Conservation (phyloP, 53 echinoderm and acorn worm species). For the Paelopatides confundens region DNA sequence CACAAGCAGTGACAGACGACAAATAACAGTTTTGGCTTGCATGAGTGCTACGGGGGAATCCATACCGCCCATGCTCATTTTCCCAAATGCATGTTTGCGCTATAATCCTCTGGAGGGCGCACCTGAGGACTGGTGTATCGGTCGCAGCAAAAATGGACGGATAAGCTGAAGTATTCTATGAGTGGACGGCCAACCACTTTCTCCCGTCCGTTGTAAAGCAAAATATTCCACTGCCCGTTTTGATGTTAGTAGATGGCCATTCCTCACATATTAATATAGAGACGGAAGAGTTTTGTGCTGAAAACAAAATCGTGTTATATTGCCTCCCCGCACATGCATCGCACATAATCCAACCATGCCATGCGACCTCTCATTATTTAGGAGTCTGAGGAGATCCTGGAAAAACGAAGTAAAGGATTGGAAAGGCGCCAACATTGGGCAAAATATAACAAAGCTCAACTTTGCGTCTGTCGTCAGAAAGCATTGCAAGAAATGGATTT, state of each 20-base stretch:
- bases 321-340: conserved; percentile 63
- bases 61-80: conserved; percentile 33
- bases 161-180: too few relatives aligned
- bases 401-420: conserved; percentile 25
- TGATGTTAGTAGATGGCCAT: conserved; percentile 50
- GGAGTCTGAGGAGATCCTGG: conserved; percentile 44
- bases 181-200: conserved; percentile 54
- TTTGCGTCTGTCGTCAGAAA: conserved; percentile 63
- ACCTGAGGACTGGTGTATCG: conserved; percentile 36
- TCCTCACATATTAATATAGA: conserved; percentile 9
- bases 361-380: conserved; percentile 53
- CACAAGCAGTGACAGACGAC: not conserved
- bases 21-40: conserved; percentile 42
- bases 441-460: conserved; percentile 46
- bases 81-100: conserved; percentile 36
- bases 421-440: conserved; percentile 33
- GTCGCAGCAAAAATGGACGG: too few relatives aligned
- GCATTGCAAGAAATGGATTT: too few relatives aligned
- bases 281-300: conserved; percentile 41
- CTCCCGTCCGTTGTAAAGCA: not conserved
- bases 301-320: conserved; percentile 9
- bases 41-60: conserved; percentile 19
- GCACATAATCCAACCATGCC: conserved; percentile 64
- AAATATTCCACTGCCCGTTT: not conserved
- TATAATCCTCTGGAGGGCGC: conserved; percentile 52